Evolutionary conservation across 1,140 invertebrate genomes (phyloP).

Genomic region (Zeugodacus cucurbitae): DNA sequence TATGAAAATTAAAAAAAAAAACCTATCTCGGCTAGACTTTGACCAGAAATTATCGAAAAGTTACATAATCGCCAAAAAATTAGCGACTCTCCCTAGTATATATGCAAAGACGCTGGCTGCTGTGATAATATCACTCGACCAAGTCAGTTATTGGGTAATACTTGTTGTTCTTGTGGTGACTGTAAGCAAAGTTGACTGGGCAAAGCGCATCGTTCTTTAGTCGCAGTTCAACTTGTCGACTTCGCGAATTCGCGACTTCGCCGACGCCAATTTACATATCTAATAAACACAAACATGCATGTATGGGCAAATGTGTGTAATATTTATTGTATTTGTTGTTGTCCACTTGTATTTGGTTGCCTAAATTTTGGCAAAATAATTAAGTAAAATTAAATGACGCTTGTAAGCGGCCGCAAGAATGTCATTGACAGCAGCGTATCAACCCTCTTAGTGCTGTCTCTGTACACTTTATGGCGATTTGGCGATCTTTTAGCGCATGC

Average conservation of each 20-base stretch:
- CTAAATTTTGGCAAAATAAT: conserved; percentile 36
- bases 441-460: background rate
- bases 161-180: background rate
- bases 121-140: background rate
- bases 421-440: conserved; percentile 18
- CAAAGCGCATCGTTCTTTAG: background rate
- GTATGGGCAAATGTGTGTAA: background rate
- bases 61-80: too few species aligned
- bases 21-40: too few species aligned
- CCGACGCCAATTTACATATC: background rate
- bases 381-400: background rate
- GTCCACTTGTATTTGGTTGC: background rate
- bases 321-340: background rate
- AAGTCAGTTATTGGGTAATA: background rate
- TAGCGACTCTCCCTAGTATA: too few species aligned
- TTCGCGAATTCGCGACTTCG: background rate
- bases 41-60: too few species aligned
- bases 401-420: background rate
- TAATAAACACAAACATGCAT: background rate
- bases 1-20: too few species aligned
- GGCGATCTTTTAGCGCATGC: background rate
- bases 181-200: background rate
- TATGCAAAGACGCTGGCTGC: too few species aligned
- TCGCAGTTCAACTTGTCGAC: background rate
- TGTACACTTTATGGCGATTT: background rate